Evolutionary conservation across 1,140 invertebrate species (phyloP).

Genomic region (Platorchestia sp.): DNA sequence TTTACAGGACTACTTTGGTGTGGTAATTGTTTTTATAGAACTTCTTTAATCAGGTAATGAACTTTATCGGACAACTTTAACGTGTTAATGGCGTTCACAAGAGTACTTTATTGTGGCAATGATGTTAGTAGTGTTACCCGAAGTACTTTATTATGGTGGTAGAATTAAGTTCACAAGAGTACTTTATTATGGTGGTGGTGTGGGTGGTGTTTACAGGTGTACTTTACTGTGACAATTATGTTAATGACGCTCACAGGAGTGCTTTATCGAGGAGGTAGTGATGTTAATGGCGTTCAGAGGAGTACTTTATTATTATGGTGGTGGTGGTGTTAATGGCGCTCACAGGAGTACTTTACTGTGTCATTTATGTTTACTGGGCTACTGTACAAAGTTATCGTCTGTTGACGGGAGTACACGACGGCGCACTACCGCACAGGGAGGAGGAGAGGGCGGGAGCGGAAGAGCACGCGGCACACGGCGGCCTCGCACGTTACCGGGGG

Average conservation of each 20-base stretch:
- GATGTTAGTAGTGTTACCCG: too few relatives aligned
- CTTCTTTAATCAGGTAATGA: not conserved
- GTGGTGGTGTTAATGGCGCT: not conserved
- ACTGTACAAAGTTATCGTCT: not conserved
- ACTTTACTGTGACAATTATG: not conserved
- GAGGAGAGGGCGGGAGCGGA: not conserved
- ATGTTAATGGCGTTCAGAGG: not conserved
- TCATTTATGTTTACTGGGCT: not conserved
- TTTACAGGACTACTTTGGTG: too few relatives aligned
- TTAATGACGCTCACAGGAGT: not conserved
- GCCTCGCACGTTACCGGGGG: slow-evolving; percentile 64
- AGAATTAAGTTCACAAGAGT: not conserved
- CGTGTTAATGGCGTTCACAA: not conserved
- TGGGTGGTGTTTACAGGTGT: not conserved
- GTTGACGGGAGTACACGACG: not conserved
- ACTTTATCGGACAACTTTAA: not conserved
- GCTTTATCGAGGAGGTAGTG: too few relatives aligned
- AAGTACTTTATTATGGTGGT: too few relatives aligned
- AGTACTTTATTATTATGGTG: not conserved
- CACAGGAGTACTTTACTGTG: not conserved
- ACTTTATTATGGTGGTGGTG: not conserved
- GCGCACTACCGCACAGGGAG: not conserved
- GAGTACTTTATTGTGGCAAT: not conserved
- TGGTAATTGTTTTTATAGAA: not conserved
- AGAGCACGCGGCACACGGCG: too few relatives aligned